phyloP scores from a whole-genome alignment of 1,140 invertebrate species.

The Laupala kohalensis region DNA sequence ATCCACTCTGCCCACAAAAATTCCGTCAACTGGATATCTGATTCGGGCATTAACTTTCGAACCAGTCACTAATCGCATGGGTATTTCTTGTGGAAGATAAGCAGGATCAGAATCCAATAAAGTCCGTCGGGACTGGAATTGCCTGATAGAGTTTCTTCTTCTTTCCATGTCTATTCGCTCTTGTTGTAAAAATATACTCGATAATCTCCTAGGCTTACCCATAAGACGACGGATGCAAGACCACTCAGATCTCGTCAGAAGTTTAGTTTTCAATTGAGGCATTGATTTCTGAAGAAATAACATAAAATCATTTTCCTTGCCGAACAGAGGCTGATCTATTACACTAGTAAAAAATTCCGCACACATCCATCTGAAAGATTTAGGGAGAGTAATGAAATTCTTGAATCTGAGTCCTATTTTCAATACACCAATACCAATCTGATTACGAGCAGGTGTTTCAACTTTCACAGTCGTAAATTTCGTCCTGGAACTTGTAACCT shows the following conservation, averaged over 20 bases:
- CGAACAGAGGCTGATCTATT: neutral
- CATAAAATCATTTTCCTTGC: neutral
- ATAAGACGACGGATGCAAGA: neutral
- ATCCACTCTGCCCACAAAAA: neutral
- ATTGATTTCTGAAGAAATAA: neutral
- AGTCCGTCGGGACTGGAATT: neutral
- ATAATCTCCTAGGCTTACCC: neutral
- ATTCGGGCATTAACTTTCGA: neutral
- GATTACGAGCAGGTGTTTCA: no score
- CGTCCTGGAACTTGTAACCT: no score
- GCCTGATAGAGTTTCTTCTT: neutral
- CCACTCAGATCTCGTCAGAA: neutral
- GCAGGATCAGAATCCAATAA: neutral
- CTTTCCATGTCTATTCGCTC: neutral
- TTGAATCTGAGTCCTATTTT: neutral
- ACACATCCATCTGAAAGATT: neutral
- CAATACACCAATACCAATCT: neutral
- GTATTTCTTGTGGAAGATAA: neutral
- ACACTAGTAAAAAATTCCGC: neutral
- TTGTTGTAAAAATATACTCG: neutral
- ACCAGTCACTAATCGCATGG: neutral
- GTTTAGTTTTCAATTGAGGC: neutral
- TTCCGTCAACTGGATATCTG: neutral
- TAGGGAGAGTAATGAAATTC: neutral
- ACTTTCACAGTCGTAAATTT: no score